A percentile compares a stretch with the other conserved stretches of the same genome.
Evolutionary conservation across 2,113 vertebrate species (phyloP).

Genomic region (Phocoena phocoena): DNA sequence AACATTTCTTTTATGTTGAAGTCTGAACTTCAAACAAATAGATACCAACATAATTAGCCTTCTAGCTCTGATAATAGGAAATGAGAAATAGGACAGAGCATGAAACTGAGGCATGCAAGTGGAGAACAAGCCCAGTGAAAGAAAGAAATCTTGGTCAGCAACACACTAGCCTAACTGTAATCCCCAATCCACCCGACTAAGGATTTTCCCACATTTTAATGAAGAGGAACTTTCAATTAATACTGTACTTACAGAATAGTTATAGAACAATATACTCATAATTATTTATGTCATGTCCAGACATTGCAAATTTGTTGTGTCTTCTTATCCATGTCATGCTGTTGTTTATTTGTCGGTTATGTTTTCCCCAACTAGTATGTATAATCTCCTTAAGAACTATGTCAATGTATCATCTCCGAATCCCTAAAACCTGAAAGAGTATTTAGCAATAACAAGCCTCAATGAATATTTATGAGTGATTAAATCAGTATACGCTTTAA

Average conservation of each 20-base stretch:
- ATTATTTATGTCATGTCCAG: background rate
- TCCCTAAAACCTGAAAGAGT: background rate
- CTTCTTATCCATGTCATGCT: background rate
- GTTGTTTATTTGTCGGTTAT: background rate
- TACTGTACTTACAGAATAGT: background rate
- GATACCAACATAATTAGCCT: background rate
- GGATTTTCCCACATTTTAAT: background rate
- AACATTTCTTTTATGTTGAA: background rate
- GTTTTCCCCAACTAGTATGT: background rate
- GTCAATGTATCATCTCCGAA: background rate
- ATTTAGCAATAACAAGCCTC: background rate
- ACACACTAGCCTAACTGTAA: background rate
- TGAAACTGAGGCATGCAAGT: background rate
- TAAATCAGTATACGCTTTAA: background rate
- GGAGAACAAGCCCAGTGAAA: background rate
- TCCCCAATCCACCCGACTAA: accelerated
- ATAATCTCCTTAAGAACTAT: background rate
- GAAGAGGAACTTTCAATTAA: background rate
- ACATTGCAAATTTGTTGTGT: background rate
- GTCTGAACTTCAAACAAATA: background rate
- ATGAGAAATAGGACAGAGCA: background rate
- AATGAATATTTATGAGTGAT: background rate
- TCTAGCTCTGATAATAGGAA: background rate
- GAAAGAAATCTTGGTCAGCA: background rate
- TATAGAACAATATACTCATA: background rate